Conservation (phyloP, 2,888 invertebrate genomes). For the Microchrysa polita region DNA sequence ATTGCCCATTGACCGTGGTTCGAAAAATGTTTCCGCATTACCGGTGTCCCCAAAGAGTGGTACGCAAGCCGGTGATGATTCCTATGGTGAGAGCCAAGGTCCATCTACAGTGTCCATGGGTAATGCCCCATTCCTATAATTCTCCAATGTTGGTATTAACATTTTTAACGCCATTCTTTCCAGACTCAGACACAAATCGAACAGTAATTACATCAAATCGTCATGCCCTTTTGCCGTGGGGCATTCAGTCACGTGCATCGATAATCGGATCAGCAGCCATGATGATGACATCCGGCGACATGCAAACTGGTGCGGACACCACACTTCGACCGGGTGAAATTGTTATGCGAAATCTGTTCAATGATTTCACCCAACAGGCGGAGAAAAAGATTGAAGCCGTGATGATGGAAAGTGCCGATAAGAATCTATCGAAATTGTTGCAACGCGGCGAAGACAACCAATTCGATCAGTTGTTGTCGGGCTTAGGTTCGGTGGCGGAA, state of each 20-base stretch:
- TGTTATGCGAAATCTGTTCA: slow-evolving; percentile 93
- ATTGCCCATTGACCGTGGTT: slow-evolving; percentile 43
- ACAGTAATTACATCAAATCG: slow-evolving; percentile 58
- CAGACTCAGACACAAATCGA: slow-evolving; percentile 50
- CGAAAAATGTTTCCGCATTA: slow-evolving; percentile 46
- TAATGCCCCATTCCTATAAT: neutral
- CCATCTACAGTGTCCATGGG: slow-evolving; percentile 34
- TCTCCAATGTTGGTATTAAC: neutral
- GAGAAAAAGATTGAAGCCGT: slow-evolving; percentile 96
- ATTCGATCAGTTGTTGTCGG: slow-evolving; percentile 91
- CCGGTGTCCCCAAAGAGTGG: slow-evolving; percentile 46
- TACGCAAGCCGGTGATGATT: slow-evolving; percentile 43
- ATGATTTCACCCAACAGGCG: slow-evolving; percentile 93
- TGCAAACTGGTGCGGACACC: slow-evolving; percentile 68
- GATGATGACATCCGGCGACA: slow-evolving; percentile 48
- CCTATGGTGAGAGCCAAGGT: slow-evolving; percentile 41
- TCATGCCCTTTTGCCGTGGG: slow-evolving; percentile 84
- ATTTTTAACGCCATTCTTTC: neutral
- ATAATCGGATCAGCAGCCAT: slow-evolving; percentile 61
- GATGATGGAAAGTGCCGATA: slow-evolving; percentile 92
- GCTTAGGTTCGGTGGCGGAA: slow-evolving; percentile 94
- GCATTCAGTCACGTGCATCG: slow-evolving; percentile 67
- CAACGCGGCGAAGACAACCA: slow-evolving; percentile 96
- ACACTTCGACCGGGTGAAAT: slow-evolving; percentile 91
- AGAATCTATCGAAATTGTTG: slow-evolving; percentile 91